These are phyloP conservation scores for Amphimallon solstitiale DNA, from an alignment of 2,888 invertebrate genomes.

Conservation along the genomic window DNA sequence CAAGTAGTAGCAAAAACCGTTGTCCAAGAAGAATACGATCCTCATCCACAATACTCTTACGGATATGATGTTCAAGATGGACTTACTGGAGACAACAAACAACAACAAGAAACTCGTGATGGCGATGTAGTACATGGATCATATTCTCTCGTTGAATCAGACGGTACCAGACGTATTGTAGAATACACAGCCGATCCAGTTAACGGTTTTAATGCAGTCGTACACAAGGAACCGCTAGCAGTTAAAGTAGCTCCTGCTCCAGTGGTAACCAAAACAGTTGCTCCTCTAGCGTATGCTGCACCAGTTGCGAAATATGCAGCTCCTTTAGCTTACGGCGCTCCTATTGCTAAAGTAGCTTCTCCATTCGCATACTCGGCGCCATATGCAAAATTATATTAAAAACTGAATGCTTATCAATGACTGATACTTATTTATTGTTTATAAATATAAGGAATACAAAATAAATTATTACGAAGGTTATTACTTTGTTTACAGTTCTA, in stretches of 20 bases:
- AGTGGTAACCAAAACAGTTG: conserved; percentile 44
- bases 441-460: not conserved
- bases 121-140: conserved; percentile 68
- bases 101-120: conserved; percentile 65
- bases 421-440: conserved; percentile 11
- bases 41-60: conserved; percentile 68
- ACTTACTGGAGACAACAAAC: conserved; percentile 67
- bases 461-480: no score
- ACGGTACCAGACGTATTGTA: conserved; percentile 66
- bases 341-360: conserved; percentile 50
- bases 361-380: conserved; percentile 57
- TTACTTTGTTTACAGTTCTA: no score
- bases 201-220: conserved; percentile 70
- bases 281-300: conserved; percentile 39
- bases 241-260: conserved; percentile 58
- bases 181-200: conserved; percentile 70
- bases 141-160: conserved; percentile 67
- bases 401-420: no score
- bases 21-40: conserved; percentile 62
- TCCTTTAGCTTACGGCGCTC: conserved; percentile 51
- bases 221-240: conserved; percentile 64
- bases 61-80: conserved; percentile 68
- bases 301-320: conserved; percentile 44
- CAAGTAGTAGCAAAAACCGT: conserved; percentile 53
- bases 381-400: no score